phyloP scores from a whole-genome alignment of 2,888 invertebrate genomes.

The Zygaena filipendulae region DNA sequence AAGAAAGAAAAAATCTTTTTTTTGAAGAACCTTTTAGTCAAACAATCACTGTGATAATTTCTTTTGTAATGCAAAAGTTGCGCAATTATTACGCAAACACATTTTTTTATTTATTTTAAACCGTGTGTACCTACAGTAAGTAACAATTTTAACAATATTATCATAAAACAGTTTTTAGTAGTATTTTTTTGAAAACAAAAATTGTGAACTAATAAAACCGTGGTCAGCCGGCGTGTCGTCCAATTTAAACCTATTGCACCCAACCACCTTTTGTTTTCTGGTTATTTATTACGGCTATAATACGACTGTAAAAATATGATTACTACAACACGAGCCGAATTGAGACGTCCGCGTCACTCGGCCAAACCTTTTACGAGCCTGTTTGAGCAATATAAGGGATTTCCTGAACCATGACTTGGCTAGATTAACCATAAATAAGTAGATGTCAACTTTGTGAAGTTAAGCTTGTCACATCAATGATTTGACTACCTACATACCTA shows the following conservation, averaged over 20 bases:
- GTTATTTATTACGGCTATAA: slow-evolving; percentile 51
- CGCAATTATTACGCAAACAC: too few relatives aligned
- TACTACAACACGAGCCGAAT: slow-evolving; percentile 39
- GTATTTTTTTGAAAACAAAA: too few relatives aligned
- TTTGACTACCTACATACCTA: too few relatives aligned
- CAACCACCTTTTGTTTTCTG: slow-evolving; percentile 23
- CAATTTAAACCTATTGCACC: slow-evolving; percentile 25
- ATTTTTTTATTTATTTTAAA: too few relatives aligned
- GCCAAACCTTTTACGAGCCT: slow-evolving; percentile 53
- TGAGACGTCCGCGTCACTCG: slow-evolving; percentile 52
- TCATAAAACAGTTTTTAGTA: too few relatives aligned
- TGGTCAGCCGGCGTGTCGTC: slow-evolving; percentile 27
- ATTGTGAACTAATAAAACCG: too few relatives aligned
- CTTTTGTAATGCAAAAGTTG: slow-evolving; percentile 9
- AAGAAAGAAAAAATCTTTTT: slow-evolving; percentile 5
- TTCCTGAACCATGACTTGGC: slow-evolving; percentile 52
- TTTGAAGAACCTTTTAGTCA: slow-evolving; percentile 1
- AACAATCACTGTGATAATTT: too few relatives aligned
- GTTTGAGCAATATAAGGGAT: slow-evolving; percentile 50
- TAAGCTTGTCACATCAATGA: too few relatives aligned
- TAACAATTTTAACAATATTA: too few relatives aligned
- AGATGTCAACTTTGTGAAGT: too few relatives aligned
- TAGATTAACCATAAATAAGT: too few relatives aligned
- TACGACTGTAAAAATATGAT: slow-evolving; percentile 53
- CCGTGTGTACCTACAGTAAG: too few relatives aligned